Base-by-base conservation (phyloP, 2,797 vertebrate genomes). In the Gymnoscopelus microlampas region DNA sequence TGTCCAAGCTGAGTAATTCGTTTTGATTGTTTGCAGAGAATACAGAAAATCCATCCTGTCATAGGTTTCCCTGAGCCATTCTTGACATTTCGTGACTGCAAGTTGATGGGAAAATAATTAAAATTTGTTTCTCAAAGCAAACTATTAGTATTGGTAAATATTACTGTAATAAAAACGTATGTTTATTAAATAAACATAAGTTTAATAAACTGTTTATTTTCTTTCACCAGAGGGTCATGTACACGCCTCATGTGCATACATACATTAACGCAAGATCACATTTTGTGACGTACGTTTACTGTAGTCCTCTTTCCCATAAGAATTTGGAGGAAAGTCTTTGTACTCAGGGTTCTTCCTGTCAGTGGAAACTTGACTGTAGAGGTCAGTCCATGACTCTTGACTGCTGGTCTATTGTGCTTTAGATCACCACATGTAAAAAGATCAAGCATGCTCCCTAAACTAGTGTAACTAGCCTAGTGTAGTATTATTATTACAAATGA, bases 41-140 rank as follows among this genome's bases (percentile, higher is more conserved):
- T 81, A 85, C 87, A 77, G 54, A 79, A 78, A 84, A 82, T 85
- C 74, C 85, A 90, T 90, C 53, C 53, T 90, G 90, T 91, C 89
- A 84, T 59, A 88, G 80, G 71, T 83, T 91, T 91, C 89, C 88
- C 86, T 86, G 47, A 85, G 84, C 78, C 75, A 57, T 57, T 83
- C 76, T 81, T 89, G 84, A 63, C 82, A 85, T 85, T 87, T 81
- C 69, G 57, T 63, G 57, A 79, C 68, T 56, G 44, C 73, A 72
- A 74, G 65, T 87, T 78, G 64, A 84, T 87, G 87, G 84, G 88
- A 90, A 87, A 83, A 83, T 53, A 70, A 44, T 10, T 76, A 71
- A 80, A 1, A 82, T 79, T 83, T 81, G 71, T 71, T 86, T 87
- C 82, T 73, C 73, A 83, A 84, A 89, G 81, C 80, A 80, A 81